Percentiles rank a stretch among this genome's conserved stretches.
phyloP scores from a whole-genome alignment of 1,140 invertebrate genomes.

The Caerostris darwini region DNA sequence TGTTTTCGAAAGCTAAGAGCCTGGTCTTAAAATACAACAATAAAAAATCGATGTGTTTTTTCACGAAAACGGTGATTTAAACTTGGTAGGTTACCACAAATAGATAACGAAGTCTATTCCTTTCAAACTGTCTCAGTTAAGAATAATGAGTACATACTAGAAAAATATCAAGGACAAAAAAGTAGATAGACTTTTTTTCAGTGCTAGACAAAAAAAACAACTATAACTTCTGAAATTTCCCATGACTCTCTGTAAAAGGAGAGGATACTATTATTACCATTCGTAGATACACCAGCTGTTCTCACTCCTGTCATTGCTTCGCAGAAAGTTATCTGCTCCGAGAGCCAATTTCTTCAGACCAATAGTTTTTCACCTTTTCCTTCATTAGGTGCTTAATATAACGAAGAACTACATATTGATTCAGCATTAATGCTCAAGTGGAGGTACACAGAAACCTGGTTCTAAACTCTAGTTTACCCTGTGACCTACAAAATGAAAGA shows the following conservation, averaged over 20 bases:
- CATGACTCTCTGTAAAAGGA: background rate
- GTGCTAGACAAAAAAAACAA: background rate
- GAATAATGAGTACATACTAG: too few relatives aligned
- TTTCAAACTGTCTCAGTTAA: too few relatives aligned
- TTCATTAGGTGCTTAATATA: slow-evolving; percentile 5
- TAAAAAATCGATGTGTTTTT: too few relatives aligned
- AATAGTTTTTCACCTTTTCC: background rate
- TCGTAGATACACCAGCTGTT: background rate
- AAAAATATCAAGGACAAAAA: background rate
- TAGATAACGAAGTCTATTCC: too few relatives aligned
- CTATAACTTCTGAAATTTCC: background rate
- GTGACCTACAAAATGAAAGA: too few relatives aligned
- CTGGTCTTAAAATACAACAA: too few relatives aligned
- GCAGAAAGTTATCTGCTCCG: background rate
- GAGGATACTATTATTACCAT: background rate
- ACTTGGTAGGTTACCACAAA: too few relatives aligned
- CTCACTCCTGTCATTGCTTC: background rate
- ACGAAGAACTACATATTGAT: background rate
- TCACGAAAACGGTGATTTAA: too few relatives aligned
- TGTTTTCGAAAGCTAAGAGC: too few relatives aligned
- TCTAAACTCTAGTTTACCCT: too few relatives aligned
- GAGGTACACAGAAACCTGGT: background rate
- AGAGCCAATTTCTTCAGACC: background rate
- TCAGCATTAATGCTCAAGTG: background rate
- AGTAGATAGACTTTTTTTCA: background rate